phyloP scores from a whole-genome alignment of 2,113 vertebrate species.

The Isurus oxyrinchus region DNA sequence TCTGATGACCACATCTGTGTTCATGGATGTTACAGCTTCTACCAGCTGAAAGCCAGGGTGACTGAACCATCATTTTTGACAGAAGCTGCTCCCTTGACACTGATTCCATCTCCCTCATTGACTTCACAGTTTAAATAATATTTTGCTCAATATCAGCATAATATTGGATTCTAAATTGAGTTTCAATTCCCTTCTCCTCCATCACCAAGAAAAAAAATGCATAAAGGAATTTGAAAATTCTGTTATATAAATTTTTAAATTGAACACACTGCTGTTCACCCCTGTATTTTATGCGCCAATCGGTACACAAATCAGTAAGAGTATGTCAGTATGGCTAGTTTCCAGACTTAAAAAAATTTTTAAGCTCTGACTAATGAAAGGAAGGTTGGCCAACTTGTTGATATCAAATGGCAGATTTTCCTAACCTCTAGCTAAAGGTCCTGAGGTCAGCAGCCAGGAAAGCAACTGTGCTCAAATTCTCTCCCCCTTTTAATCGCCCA shows the following conservation, averaged over 20 bases:
- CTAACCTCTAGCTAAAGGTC: neutral
- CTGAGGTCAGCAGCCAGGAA: neutral
- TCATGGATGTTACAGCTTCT: neutral
- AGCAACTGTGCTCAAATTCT: neutral
- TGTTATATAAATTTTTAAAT: neutral
- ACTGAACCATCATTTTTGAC: neutral
- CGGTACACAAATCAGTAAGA: neutral
- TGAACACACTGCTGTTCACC: neutral
- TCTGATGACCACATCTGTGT: neutral
- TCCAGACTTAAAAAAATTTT: neutral
- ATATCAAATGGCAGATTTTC: neutral
- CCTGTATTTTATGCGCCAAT: neutral
- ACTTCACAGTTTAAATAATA: neutral
- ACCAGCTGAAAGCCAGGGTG: neutral
- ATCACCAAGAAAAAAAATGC: neutral
- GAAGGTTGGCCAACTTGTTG: neutral
- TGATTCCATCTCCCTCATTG: neutral
- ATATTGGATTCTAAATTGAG: neutral
- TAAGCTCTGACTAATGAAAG: neutral
- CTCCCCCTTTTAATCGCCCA: neutral
- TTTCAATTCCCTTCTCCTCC: neutral
- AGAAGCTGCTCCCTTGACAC: neutral
- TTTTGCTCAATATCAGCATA: neutral
- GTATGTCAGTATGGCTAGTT: neutral
- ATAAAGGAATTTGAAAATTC: neutral